Evolutionary conservation across 2,888 invertebrate genomes (phyloP).

Genomic region (Agrochola circellaris): DNA sequence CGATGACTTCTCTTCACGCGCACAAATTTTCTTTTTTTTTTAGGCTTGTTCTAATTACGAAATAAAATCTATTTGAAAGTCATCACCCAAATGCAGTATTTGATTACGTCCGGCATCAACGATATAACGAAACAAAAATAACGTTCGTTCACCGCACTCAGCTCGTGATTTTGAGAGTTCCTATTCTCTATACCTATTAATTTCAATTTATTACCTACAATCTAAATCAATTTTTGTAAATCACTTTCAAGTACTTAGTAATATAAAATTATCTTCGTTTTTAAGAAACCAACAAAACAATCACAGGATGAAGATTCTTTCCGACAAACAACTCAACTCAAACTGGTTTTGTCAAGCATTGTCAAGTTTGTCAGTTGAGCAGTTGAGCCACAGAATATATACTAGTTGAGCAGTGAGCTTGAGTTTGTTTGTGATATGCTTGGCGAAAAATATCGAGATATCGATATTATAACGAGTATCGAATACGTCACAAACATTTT

Average conservation of each 20-base stretch:
- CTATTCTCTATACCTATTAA: constrained; percentile 5
- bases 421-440: neutral
- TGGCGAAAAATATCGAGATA: neutral
- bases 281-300: neutral
- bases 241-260: neutral
- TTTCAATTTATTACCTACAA: constrained; percentile 28
- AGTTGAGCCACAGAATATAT: too few species aligned
- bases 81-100: constrained; percentile 36
- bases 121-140: constrained; percentile 67
- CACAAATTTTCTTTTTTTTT: constrained; percentile 4
- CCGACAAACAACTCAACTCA: neutral
- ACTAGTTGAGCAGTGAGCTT: neutral
- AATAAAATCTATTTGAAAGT: constrained; percentile 6
- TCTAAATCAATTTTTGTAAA: neutral
- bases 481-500: neutral
- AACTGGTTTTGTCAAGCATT: neutral
- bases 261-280: neutral
- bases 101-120: constrained; percentile 58
- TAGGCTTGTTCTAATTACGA: neutral
- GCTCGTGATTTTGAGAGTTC: constrained; percentile 29
- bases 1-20: neutral
- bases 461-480: neutral
- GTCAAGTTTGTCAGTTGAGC: constrained; percentile 12
- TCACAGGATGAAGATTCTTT: neutral
- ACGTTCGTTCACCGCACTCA: constrained; percentile 59